Percentiles rank a stretch among this genome's conserved stretches.
These are phyloP conservation scores for Pinctada fucata DNA, from an alignment of 2,888 invertebrate species.

Conservation along the genomic window DNA sequence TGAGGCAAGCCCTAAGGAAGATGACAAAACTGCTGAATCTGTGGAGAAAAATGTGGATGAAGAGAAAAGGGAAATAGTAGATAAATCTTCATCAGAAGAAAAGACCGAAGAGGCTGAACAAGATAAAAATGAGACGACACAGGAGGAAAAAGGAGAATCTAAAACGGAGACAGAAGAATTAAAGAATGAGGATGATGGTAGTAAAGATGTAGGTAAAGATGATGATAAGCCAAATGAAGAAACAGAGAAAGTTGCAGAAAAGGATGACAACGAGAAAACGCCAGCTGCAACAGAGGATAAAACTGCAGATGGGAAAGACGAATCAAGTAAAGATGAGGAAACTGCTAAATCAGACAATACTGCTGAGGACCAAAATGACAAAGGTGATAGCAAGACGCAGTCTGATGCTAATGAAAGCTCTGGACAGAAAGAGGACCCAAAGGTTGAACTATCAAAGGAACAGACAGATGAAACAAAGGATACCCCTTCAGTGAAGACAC, in stretches of 20 bases:
- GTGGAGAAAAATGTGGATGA: constrained; percentile 8
- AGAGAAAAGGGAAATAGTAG: constrained; percentile 1
- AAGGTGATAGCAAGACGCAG: background rate
- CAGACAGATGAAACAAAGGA: constrained; percentile 3
- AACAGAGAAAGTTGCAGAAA: background rate
- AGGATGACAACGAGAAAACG: background rate
- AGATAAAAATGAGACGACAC: background rate
- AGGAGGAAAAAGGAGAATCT: too few relatives aligned
- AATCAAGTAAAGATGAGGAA: background rate
- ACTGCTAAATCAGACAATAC: background rate
- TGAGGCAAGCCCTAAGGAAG: background rate
- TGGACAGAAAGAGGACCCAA: background rate
- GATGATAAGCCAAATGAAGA: background rate
- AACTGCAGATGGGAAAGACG: constrained; percentile 9
- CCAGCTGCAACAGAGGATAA: background rate
- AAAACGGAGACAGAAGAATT: background rate
- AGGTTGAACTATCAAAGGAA: constrained; percentile 6
- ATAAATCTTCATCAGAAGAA: background rate
- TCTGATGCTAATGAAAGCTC: too few relatives aligned
- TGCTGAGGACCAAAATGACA: constrained; percentile 1
- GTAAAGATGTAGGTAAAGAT: constrained; percentile 11
- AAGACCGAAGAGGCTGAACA: background rate
- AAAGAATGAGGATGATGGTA: background rate
- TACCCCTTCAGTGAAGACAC: background rate
- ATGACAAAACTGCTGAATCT: constrained; percentile 8